These are phyloP conservation scores for Marmota flaviventris DNA, from an alignment of 2,113 vertebrate genomes.

Conservation along the genomic window DNA sequence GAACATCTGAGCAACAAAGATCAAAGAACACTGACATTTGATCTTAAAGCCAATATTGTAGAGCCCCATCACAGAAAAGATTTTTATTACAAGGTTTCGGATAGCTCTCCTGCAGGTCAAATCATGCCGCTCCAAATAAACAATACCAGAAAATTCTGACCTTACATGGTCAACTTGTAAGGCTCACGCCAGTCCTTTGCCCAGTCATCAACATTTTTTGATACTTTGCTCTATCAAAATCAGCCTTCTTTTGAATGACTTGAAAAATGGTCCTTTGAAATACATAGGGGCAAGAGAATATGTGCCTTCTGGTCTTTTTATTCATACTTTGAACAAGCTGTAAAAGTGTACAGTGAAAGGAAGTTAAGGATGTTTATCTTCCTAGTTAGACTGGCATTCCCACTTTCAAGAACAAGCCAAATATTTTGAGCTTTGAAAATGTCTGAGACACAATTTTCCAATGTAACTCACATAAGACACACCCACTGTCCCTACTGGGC, in stretches of 20 bases:
- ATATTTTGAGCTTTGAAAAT: conserved; percentile 30
- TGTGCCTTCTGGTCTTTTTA: background rate
- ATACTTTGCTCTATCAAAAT: background rate
- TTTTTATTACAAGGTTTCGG: conserved; percentile 68
- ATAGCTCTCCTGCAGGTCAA: conserved; percentile 19
- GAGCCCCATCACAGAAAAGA: conserved; percentile 31
- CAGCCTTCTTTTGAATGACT: background rate
- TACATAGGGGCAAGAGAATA: background rate
- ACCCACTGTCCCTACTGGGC: background rate
- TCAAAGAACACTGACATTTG: conserved; percentile 72
- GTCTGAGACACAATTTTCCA: background rate
- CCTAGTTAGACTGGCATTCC: background rate
- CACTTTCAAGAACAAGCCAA: conserved; percentile 26
- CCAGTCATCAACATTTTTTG: background rate
- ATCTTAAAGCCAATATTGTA: conserved; percentile 52
- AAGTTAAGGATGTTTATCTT: conserved; percentile 50
- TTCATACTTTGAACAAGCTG: background rate
- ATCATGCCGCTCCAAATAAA: background rate
- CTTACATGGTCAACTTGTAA: background rate
- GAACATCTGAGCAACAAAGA: conserved; percentile 68
- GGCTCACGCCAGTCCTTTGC: background rate
- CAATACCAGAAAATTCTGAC: background rate
- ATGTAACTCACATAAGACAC: background rate
- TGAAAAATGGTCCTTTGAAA: conserved; percentile 16
- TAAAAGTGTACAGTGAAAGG: conserved; percentile 13